Conservation (phyloP, 2,888 invertebrate species). For the Cyrtodaria siliqua region DNA sequence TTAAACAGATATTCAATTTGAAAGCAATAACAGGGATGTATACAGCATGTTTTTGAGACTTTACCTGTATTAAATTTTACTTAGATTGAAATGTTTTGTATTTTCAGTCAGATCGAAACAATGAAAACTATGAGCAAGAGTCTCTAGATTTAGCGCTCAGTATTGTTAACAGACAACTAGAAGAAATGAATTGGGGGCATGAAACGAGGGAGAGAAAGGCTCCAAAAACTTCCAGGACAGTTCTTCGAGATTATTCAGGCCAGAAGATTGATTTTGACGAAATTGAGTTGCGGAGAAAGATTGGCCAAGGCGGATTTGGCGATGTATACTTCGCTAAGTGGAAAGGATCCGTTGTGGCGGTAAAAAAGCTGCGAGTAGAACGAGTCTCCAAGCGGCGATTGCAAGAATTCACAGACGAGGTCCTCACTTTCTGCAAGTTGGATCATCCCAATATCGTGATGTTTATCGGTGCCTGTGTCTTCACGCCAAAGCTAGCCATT, state of each 20-base stretch:
- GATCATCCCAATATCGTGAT: conserved; percentile 59
- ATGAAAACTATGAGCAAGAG: conserved; percentile 5
- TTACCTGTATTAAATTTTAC: too few relatives aligned
- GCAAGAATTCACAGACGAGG: conserved; percentile 49
- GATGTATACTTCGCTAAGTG: conserved; percentile 58
- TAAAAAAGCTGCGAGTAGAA: conserved; percentile 53
- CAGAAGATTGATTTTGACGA: conserved; percentile 47
- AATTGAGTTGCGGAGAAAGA: conserved; percentile 40
- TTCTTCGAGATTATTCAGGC: conserved; percentile 39
- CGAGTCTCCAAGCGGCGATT: conserved; percentile 46
- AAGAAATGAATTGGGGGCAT: neutral
- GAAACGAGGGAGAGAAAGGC: neutral
- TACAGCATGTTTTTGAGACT: too few relatives aligned
- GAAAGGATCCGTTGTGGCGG: conserved; percentile 56
- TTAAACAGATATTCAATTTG: too few relatives aligned
- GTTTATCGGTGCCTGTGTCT: conserved; percentile 59
- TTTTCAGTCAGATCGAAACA: neutral
- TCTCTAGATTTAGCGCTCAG: neutral
- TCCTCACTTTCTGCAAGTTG: conserved; percentile 38
- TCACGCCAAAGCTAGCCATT: conserved; percentile 51
- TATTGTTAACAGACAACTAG: conserved; percentile 8
- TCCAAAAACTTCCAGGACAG: conserved; percentile 29
- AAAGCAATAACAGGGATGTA: too few relatives aligned
- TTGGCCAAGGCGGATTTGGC: conserved; percentile 64
- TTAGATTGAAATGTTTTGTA: too few relatives aligned